A percentile compares a stretch with the other conserved stretches of the same genome.
Conservation (phyloP, 2,797 vertebrate genomes). For the Danionella dracula region DNA sequence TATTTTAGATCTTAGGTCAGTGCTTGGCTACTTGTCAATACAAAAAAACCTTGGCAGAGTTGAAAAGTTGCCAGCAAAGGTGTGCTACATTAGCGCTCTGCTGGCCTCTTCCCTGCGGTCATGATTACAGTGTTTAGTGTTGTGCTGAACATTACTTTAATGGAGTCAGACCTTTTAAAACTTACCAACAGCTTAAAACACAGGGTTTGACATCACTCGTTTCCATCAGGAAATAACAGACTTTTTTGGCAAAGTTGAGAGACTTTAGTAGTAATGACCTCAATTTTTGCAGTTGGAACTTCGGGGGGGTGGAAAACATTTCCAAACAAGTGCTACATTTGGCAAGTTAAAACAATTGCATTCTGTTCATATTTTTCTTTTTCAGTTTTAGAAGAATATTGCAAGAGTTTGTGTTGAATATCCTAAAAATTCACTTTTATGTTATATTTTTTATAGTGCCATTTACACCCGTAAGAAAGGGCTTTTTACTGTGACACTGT, state of each 20-base stretch:
- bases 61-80: slow-evolving; percentile 6
- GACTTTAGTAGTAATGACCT: not conserved
- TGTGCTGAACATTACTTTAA: slow-evolving; percentile 65
- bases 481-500: not conserved
- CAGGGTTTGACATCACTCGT: slow-evolving; percentile 53
- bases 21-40: not conserved
- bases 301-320: too few species aligned
- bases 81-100: slow-evolving; percentile 30
- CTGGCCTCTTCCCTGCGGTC: slow-evolving; percentile 28
- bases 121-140: slow-evolving; percentile 52
- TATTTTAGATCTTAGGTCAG: not conserved
- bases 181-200: slow-evolving; percentile 67
- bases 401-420: too few species aligned
- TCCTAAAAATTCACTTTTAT: too few species aligned
- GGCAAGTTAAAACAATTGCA: too few species aligned
- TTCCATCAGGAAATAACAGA: not conserved
- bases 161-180: slow-evolving; percentile 64
- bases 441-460: too few species aligned
- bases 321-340: too few species aligned
- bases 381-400: too few species aligned
- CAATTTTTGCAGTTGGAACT: not conserved
- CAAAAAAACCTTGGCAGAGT: not conserved
- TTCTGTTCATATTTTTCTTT: too few species aligned
- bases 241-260: not conserved
- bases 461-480: too few species aligned